Percentiles rank a stretch among this genome's conserved stretches.
These are phyloP conservation scores for Recurvirostra avosetta DNA, from an alignment of 2,113 vertebrate species.

Conservation along the genomic window DNA sequence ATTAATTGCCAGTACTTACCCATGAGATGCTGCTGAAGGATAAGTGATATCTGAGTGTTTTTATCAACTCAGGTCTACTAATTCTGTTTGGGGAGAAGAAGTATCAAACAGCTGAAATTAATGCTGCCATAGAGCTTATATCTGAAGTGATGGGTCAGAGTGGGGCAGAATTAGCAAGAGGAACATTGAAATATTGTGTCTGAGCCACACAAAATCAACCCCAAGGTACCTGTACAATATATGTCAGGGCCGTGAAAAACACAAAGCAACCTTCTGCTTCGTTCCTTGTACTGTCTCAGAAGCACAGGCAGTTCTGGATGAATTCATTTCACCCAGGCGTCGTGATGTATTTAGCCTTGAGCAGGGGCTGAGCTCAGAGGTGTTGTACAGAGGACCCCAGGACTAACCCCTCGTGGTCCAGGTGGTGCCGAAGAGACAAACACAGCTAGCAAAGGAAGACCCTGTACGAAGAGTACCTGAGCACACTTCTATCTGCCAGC, in stretches of 20 bases:
- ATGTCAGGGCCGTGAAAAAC: background rate
- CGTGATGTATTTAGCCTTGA: background rate
- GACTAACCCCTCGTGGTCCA: accelerated
- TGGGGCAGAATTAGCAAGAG: background rate
- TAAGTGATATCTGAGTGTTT: background rate
- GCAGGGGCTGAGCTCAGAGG: background rate
- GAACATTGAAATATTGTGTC: background rate
- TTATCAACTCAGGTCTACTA: background rate
- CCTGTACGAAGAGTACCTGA: accelerated
- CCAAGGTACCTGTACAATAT: background rate
- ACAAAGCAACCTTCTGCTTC: background rate
- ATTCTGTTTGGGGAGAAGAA: background rate
- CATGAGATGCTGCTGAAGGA: background rate
- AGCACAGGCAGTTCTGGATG: background rate
- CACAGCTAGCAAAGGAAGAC: background rate
- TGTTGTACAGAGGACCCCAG: background rate
- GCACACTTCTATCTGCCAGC: background rate
- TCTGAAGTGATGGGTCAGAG: background rate
- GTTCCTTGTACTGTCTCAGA: background rate
- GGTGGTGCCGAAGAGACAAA: background rate
- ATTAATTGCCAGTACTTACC: background rate
- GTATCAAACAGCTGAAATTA: background rate
- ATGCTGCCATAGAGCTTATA: background rate
- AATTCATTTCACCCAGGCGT: background rate
- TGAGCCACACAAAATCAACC: background rate